Evolutionary conservation across 2,888 invertebrate genomes (phyloP).

Genomic region (Erannis defoliaria): DNA sequence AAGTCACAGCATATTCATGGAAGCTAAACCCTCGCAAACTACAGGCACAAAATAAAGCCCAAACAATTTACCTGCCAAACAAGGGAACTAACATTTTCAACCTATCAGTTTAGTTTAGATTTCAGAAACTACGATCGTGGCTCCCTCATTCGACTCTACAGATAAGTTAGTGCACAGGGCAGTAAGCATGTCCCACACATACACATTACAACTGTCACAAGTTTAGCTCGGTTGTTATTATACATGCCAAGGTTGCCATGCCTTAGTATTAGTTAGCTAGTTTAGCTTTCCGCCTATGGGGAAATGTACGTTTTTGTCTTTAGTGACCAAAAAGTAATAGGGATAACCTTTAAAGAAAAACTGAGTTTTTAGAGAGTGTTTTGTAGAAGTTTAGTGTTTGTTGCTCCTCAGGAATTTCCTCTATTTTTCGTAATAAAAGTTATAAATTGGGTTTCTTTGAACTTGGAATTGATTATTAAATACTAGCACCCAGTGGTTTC

Average conservation of each 20-base stretch:
- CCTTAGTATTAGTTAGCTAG: not conserved
- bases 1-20: too few species aligned
- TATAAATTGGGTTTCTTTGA: too few species aligned
- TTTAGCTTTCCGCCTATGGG: slow-evolving; percentile 2
- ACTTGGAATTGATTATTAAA: too few species aligned
- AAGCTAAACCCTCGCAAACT: too few species aligned
- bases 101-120: not conserved
- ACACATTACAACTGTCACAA: slow-evolving; percentile 35
- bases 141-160: not conserved
- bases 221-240: slow-evolving; percentile 19
- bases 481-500: too few species aligned
- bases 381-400: too few species aligned
- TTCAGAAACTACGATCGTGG: not conserved
- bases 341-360: not conserved
- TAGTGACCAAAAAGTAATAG: not conserved
- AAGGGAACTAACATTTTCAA: not conserved
- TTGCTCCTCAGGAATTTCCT: too few species aligned
- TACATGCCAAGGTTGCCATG: slow-evolving; percentile 18
- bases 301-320: slow-evolving; percentile 6
- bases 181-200: slow-evolving; percentile 25
- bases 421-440: too few species aligned
- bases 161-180: not conserved
- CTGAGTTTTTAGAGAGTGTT: too few species aligned
- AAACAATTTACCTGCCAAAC: not conserved
- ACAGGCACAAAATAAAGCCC: not conserved